These are phyloP conservation scores for Rhynchophorus ferrugineus DNA, from an alignment of 1,140 invertebrate genomes.

Conservation along the genomic window DNA sequence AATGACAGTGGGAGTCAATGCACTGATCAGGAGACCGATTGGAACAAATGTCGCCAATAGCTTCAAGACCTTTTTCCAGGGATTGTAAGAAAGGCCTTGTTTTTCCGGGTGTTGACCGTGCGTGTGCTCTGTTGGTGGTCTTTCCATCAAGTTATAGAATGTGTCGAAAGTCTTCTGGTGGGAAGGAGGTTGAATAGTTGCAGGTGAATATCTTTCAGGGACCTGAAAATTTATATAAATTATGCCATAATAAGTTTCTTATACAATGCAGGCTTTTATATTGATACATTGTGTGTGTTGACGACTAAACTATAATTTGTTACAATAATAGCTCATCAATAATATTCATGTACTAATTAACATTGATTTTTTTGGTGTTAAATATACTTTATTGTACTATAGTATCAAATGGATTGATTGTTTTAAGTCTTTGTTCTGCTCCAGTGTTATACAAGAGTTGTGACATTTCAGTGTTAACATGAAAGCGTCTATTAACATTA, in stretches of 20 bases:
- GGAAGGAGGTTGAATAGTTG: not conserved
- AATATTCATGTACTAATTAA: too few relatives aligned
- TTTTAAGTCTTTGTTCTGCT: too few relatives aligned
- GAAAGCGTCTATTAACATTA: too few relatives aligned
- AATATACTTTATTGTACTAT: too few relatives aligned
- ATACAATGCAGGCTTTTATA: too few relatives aligned
- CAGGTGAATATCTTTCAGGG: constrained; percentile 2
- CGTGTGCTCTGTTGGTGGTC: constrained; percentile 5
- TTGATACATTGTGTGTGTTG: too few relatives aligned
- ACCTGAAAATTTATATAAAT: constrained; percentile 4
- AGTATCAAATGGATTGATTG: too few relatives aligned
- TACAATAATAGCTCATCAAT: too few relatives aligned
- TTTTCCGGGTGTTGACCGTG: constrained; percentile 1
- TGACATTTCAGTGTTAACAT: too few relatives aligned
- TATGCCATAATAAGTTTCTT: not conserved
- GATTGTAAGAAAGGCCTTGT: constrained; percentile 17
- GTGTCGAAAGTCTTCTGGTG: constrained; percentile 12
- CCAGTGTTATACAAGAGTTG: too few relatives aligned
- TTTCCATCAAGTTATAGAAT: constrained; percentile 14
- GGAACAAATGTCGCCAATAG: constrained; percentile 48
- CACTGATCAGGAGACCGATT: constrained; percentile 49
- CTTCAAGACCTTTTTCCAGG: constrained; percentile 45
- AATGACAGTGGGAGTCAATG: constrained; percentile 48
- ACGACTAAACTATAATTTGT: too few relatives aligned
- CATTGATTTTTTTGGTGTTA: too few relatives aligned